phyloP scores from a whole-genome alignment of 2,113 vertebrate genomes.

The Pedetes capensis region DNA sequence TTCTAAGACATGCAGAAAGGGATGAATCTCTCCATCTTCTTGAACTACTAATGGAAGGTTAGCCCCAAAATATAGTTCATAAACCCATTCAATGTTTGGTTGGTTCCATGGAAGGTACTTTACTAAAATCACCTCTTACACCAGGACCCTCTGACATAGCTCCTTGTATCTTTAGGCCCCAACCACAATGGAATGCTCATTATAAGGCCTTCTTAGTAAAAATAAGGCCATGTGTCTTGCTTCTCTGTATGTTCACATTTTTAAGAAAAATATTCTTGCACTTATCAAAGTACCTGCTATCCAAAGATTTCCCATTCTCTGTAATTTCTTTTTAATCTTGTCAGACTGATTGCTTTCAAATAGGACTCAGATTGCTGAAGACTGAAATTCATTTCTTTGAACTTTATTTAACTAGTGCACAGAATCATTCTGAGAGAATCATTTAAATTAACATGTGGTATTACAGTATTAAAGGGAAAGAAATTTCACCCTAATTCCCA shows the following conservation, averaged over 20 bases:
- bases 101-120: not conserved
- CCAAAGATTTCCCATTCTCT: constrained; percentile 23
- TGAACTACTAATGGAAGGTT: not conserved
- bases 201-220: not conserved
- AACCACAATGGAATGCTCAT: constrained; percentile 8
- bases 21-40: no score
- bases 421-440: constrained; percentile 67
- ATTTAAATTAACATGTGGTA: constrained; percentile 61
- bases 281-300: constrained; percentile 48
- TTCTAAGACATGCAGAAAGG: not conserved
- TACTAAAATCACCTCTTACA: not conserved
- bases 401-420: constrained; percentile 74
- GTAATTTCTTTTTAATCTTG: constrained; percentile 68
- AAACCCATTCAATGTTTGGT: not conserved
- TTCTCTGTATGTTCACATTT: not conserved
- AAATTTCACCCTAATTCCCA: constrained; percentile 64
- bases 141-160: not conserved
- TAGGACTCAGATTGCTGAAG: constrained; percentile 63
- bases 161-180: not conserved
- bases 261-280: constrained; percentile 47
- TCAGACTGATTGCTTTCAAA: constrained; percentile 64
- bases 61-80: not conserved
- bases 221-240: not conserved
- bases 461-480: constrained; percentile 71
- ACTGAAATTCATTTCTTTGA: constrained; percentile 75